These are phyloP conservation scores for human (Homo sapiens) DNA, from an alignment of 2,113 vertebrate genomes.

Conservation along the genomic window DNA sequence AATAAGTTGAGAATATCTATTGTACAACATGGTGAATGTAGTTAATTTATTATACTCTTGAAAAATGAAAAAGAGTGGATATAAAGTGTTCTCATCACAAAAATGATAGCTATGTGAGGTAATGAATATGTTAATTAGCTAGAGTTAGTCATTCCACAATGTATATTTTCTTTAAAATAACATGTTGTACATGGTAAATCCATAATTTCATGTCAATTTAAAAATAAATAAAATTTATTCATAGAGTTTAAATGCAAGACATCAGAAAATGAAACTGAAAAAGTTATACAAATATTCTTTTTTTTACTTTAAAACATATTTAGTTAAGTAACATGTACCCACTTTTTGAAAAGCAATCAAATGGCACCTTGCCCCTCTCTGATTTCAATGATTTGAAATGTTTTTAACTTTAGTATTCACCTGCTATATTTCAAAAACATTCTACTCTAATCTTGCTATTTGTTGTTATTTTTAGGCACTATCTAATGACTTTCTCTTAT, in stretches of 20 bases:
- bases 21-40: background rate
- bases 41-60: background rate
- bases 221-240: background rate
- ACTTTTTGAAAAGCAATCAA: background rate
- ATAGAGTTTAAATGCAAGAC: background rate
- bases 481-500: background rate
- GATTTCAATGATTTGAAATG: background rate
- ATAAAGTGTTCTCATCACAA: background rate
- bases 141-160: background rate
- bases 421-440: background rate
- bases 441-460: constrained; percentile 11
- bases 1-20: background rate
- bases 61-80: background rate
- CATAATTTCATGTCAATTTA: background rate
- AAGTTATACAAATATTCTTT: background rate
- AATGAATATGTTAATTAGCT: background rate
- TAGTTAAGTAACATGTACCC: background rate
- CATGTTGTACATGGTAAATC: background rate
- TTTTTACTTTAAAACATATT: background rate
- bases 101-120: background rate
- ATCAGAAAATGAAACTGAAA: background rate
- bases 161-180: background rate
- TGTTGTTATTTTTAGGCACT: background rate
- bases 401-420: background rate
- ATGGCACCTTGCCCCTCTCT: too few relatives aligned